Conservation (phyloP, 2,797 vertebrate genomes). For the Sarcophilus harrisii region DNA sequence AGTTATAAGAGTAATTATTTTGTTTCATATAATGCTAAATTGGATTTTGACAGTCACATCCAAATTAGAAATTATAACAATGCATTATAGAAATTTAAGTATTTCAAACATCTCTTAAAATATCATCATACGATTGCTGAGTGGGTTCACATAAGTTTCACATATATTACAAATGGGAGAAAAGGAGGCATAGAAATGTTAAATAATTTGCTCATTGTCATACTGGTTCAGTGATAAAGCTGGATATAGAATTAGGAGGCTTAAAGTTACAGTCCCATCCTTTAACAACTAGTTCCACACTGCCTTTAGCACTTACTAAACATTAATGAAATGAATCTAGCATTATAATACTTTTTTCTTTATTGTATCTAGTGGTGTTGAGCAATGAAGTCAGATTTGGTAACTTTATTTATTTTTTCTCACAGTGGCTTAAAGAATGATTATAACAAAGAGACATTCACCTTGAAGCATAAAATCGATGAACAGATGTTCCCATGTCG, state of each 20-base stretch:
- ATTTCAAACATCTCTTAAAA: neutral
- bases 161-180: neutral
- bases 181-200: neutral
- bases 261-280: slow-evolving; percentile 4
- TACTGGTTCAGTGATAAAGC: neutral
- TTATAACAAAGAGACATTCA: slow-evolving; percentile 99
- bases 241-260: neutral
- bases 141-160: slow-evolving; percentile 11
- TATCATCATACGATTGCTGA: neutral
- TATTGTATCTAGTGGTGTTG: slow-evolving; percentile 77
- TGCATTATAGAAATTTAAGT: neutral
- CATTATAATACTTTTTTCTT: slow-evolving; percentile 50
- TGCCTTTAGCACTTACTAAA: slow-evolving; percentile 64
- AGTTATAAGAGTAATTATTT: neutral
- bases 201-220: neutral
- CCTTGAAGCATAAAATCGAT: slow-evolving; percentile 99
- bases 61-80: neutral
- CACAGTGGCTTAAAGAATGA: slow-evolving; percentile 99
- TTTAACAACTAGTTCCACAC: slow-evolving; percentile 40
- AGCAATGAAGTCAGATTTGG: slow-evolving; percentile 82
- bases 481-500: slow-evolving; percentile 99
- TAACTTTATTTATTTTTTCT: slow-evolving; percentile 82
- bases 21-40: slow-evolving; percentile 41
- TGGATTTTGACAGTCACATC: neutral
- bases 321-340: slow-evolving; percentile 67